Base-by-base conservation (phyloP, 2,888 invertebrate species). In the Plemyria rubiginata region DNA sequence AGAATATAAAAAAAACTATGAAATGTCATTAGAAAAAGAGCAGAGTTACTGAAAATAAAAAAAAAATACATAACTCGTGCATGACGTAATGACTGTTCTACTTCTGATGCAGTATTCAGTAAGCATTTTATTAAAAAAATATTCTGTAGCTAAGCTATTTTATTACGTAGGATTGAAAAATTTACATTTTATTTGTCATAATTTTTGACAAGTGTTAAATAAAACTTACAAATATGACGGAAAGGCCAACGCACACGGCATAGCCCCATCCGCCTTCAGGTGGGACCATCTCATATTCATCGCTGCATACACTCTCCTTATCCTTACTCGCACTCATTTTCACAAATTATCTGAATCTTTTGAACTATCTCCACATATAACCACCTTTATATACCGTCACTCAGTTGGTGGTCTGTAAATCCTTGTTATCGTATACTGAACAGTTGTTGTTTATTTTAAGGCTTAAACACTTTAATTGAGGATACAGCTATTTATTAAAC, bases 251-350 rank as follows among this genome's bases (percentile, higher is more conserved):
- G 56, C 95, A 94, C 52, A 96, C 94, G 66, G 95, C 84, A 86
- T 95, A 96, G 0, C 96, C 96, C 95, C 96, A 96, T 0, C 96
- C 96, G 2, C 96, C 96, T 70, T 95, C 95, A 0, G 95, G 95
- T 1, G 95, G 91, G 8, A 92, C 88, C 75, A 88, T 70, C 54
- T 91, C 91, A 70, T 87, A 91, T 62, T 87, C 84, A 45, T 85
- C 86, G 74, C 81, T 82, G 52, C 81, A 80, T 65, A 80, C 80
- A 69, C 81, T 79, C 59, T 72, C 74, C 70, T 81, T 81, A 57
- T 75, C 76, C 52, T 80, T 80, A 46, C 5, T 22, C 62, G 71
- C 83, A 81, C 79, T 82, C 86, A 88, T 87, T 68, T 76, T 81
- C 75, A 71, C 69, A 50, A 65, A 59, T 28, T 62, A 32, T 46